These are phyloP conservation scores for Odontomachus brunneus DNA, from an alignment of 1,140 invertebrate species.

Conservation along the genomic window DNA sequence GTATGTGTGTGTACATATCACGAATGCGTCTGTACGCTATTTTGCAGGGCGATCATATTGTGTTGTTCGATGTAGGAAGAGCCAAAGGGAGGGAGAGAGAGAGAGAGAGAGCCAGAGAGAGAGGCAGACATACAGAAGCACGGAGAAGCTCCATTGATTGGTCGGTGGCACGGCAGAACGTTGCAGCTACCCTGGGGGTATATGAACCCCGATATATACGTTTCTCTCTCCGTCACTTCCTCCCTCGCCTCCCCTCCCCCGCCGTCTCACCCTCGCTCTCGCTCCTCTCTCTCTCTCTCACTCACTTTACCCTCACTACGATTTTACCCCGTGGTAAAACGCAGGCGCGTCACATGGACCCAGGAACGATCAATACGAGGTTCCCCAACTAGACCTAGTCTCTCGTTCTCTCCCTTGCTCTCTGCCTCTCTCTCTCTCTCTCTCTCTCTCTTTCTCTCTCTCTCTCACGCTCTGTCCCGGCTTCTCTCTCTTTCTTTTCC, in stretches of 20 bases:
- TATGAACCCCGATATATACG: conserved; percentile 81
- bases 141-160: conserved; percentile 83
- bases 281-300: conserved; percentile 42
- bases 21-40: conserved; percentile 22
- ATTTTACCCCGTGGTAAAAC: conserved; percentile 82
- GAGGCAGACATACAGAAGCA: conserved; percentile 36
- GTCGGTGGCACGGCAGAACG: conserved; percentile 79
- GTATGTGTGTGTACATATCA: conserved; percentile 3
- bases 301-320: conserved; percentile 79
- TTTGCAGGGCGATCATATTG: conserved; percentile 59
- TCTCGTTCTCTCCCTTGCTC: conserved; percentile 56
- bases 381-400: conserved; percentile 66
- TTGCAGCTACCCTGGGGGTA: conserved; percentile 82
- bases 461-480: not conserved
- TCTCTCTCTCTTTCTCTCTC: conserved; percentile 23
- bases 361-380: conserved; percentile 83
- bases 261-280: conserved; percentile 72
- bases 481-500: conserved; percentile 21
- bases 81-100: not conserved
- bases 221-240: conserved; percentile 55
- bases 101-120: not conserved
- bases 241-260: conserved; percentile 63
- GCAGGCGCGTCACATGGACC: conserved; percentile 84
- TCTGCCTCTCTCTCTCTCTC: conserved; percentile 35
- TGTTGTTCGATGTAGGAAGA: conserved; percentile 50